phyloP scores from a whole-genome alignment of 2,888 invertebrate genomes.

The Penaeus monodon region DNA sequence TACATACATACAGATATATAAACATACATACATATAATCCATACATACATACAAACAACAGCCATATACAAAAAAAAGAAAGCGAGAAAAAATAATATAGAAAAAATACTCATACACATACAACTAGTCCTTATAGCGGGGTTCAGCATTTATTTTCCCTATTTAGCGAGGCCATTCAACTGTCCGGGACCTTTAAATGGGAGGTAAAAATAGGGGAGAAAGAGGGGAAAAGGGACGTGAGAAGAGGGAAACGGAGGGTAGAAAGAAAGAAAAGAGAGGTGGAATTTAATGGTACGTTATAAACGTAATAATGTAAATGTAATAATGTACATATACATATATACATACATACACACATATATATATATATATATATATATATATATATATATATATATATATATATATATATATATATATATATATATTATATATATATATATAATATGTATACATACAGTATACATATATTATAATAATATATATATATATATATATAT shows the following conservation, averaged over 20 bases:
- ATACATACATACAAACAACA: no score
- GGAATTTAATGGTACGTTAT: neutral
- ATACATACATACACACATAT: slow-evolving; percentile 1
- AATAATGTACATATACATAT: neutral
- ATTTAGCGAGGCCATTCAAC: no score
- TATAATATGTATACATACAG: no score
- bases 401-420: neutral
- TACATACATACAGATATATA: neutral
- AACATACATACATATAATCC: neutral
- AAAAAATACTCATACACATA: neutral
- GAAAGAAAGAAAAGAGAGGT: no score
- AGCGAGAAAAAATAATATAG: neutral
- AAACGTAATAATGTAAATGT: neutral
- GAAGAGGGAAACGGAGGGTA: no score
- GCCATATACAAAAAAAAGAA: neutral
- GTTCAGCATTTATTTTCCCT: no score
- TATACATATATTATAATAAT: no score
- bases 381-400: slow-evolving; percentile 16
- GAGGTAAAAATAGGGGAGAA: no score
- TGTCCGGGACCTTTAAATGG: no score
- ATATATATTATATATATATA: neutral
- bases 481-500: no score
- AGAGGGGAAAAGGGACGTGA: no score
- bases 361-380: slow-evolving; percentile 16
- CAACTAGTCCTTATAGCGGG: neutral